Evolutionary conservation across 2,888 invertebrate species (phyloP).

Genomic region (Ptilodon capucinus): DNA sequence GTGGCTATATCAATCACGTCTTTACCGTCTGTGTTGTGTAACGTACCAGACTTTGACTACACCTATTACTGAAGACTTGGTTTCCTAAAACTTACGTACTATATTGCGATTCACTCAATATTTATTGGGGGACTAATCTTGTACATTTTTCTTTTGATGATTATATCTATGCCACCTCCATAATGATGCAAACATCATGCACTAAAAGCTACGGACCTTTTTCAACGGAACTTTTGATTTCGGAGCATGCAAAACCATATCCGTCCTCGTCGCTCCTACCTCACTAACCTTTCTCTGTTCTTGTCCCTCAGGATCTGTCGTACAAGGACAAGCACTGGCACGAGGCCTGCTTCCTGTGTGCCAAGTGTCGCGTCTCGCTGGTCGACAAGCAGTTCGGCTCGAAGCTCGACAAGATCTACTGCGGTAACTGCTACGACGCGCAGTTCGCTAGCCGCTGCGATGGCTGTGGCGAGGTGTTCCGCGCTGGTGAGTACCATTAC

Average conservation of each 20-base stretch:
- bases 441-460: constrained; percentile 99
- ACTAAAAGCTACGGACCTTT: too few species aligned
- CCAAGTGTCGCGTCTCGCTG: constrained; percentile 97
- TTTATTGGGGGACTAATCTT: too few species aligned
- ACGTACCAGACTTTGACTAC: not conserved
- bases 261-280: not conserved
- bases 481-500: constrained; percentile 91
- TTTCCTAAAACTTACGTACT: too few species aligned
- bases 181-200: too few species aligned
- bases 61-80: too few species aligned
- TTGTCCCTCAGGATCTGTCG: constrained; percentile 93
- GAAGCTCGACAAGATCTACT: constrained; percentile 99
- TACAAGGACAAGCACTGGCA: constrained; percentile 99
- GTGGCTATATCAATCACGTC: not conserved
- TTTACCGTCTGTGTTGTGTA: not conserved
- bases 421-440: constrained; percentile 99
- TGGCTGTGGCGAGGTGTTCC: constrained; percentile 99
- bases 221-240: not conserved
- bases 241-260: not conserved
- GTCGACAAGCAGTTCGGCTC: constrained; percentile 99
- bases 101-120: too few species aligned
- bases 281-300: not conserved
- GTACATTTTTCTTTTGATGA: not conserved
- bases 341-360: constrained; percentile 99
- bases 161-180: not conserved